These are phyloP conservation scores for Zaprionus capensis DNA, from an alignment of 1,140 invertebrate genomes.

Conservation along the genomic window DNA sequence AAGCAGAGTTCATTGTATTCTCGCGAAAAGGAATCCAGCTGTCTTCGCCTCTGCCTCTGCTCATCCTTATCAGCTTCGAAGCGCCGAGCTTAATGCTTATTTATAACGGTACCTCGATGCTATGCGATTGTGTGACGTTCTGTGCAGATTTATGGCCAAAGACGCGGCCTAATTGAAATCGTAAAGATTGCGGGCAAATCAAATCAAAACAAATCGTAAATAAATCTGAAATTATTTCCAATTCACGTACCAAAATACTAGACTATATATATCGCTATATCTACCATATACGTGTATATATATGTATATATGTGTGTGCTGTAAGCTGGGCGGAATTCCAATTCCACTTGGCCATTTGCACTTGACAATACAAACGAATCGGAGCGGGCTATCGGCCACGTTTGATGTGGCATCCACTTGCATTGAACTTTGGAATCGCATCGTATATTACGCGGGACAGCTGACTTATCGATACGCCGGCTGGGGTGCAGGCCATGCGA, in stretches of 20 bases:
- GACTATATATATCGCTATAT: conserved; percentile 12
- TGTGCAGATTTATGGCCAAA: conserved; percentile 54
- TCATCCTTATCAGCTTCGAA: conserved; percentile 27
- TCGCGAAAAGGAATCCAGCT: neutral
- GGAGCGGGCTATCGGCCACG: conserved; percentile 32
- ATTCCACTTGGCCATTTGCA: conserved; percentile 58
- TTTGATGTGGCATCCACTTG: conserved; percentile 47
- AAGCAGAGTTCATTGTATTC: neutral
- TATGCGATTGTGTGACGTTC: conserved; percentile 18
- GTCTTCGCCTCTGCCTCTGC: neutral
- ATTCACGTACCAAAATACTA: neutral
- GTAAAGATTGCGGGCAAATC: conserved; percentile 61
- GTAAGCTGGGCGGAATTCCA: conserved; percentile 52
- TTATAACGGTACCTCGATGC: conserved; percentile 26
- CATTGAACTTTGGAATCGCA: conserved; percentile 67
- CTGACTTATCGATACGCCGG: conserved; percentile 48
- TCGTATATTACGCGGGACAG: conserved; percentile 70
- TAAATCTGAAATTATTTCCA: conserved; percentile 57
- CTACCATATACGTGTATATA: conserved; percentile 10
- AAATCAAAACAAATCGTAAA: conserved; percentile 82
- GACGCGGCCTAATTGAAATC: conserved; percentile 39
- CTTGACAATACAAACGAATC: conserved; percentile 30
- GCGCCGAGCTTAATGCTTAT: conserved; percentile 30
- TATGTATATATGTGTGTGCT: conserved; percentile 18
- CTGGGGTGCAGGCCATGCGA: neutral